A percentile compares a stretch with the other conserved stretches of the same genome.
These are phyloP conservation scores for Diadegma fenestrale DNA, from an alignment of 2,888 invertebrate genomes.

Conservation along the genomic window DNA sequence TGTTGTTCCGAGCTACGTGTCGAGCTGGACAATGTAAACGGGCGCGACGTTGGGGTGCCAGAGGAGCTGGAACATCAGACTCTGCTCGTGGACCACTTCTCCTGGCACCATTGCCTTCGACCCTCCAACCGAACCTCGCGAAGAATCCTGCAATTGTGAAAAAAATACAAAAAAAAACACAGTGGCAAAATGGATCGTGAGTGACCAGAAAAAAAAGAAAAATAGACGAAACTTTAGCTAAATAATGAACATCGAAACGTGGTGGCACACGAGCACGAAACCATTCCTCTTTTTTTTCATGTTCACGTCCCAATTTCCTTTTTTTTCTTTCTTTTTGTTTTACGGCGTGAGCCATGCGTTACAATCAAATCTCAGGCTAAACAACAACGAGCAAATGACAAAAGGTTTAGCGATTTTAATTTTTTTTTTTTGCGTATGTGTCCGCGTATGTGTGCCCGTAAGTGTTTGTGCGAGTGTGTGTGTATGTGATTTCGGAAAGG, in stretches of 20 bases:
- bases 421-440: neutral
- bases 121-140: constrained; percentile 80
- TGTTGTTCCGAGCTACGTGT: constrained; percentile 78
- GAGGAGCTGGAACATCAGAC: constrained; percentile 79
- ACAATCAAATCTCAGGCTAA: constrained; percentile 83
- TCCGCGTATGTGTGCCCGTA: neutral
- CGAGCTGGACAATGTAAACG: constrained; percentile 81
- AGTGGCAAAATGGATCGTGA: constrained; percentile 49
- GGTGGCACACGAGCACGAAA: constrained; percentile 22
- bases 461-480: neutral
- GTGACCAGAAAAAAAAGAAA: constrained; percentile 31
- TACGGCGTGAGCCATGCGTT: constrained; percentile 83
- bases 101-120: constrained; percentile 72
- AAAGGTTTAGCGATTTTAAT: constrained; percentile 48
- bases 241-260: constrained; percentile 42
- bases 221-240: neutral
- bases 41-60: constrained; percentile 82
- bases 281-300: constrained; percentile 37
- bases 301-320: constrained; percentile 20
- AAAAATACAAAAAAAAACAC: constrained; percentile 34
- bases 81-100: constrained; percentile 57
- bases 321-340: constrained; percentile 34
- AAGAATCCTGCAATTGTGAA: constrained; percentile 80
- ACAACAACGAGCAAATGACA: constrained; percentile 82
- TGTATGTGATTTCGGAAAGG: constrained; percentile 15